Evolutionary conservation across 2,888 invertebrate species (phyloP).

Genomic region (Lordiphosa fenestrarum): DNA sequence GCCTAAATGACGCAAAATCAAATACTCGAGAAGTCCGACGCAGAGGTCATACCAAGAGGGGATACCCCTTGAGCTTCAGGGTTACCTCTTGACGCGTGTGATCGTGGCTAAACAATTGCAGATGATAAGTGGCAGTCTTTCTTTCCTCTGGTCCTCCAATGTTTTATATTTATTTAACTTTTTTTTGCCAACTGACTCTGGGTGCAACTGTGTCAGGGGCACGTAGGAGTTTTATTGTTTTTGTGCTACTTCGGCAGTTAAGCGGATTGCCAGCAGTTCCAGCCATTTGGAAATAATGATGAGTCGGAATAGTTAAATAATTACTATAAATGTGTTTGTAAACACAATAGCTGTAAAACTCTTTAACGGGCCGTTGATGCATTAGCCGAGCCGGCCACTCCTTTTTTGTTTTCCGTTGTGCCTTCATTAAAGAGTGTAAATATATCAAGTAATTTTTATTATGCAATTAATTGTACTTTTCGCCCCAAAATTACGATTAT

Average conservation of each 20-base stretch:
- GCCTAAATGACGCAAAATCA: too few relatives aligned
- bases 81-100: too few relatives aligned
- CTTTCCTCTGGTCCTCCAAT: not conserved
- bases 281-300: slow-evolving; percentile 33
- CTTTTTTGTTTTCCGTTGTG: slow-evolving; percentile 7
- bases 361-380: not conserved
- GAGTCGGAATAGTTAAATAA: slow-evolving; percentile 61
- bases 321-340: slow-evolving; percentile 50
- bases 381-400: not conserved
- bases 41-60: too few relatives aligned
- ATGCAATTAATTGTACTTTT: slow-evolving; percentile 42
- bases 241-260: slow-evolving; percentile 27
- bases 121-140: not conserved
- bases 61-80: too few relatives aligned
- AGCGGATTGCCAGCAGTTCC: slow-evolving; percentile 35
- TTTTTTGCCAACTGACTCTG: slow-evolving; percentile 39
- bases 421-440: slow-evolving; percentile 28
- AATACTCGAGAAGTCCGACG: too few relatives aligned
- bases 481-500: slow-evolving; percentile 13
- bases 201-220: slow-evolving; percentile 56
- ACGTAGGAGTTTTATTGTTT: slow-evolving; percentile 2
- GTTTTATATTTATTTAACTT: slow-evolving; percentile 26
- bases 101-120: too few relatives aligned
- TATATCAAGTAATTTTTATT: slow-evolving; percentile 44
- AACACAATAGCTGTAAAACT: slow-evolving; percentile 4